These are phyloP conservation scores for Polylopha cassiicola DNA, from an alignment of 2,888 invertebrate genomes.

Conservation along the genomic window DNA sequence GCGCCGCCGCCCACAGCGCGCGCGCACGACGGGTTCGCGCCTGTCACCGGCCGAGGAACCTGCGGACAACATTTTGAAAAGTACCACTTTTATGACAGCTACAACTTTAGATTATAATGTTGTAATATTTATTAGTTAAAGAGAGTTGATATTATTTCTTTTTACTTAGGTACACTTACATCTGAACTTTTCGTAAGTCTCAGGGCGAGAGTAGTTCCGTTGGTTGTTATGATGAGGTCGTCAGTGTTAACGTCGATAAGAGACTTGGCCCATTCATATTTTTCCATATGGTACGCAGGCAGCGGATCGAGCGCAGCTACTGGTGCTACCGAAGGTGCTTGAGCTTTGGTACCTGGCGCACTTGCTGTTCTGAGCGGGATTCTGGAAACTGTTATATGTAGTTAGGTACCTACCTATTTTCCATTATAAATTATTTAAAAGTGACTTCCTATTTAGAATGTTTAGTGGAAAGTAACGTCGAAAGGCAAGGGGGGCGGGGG, in stretches of 20 bases:
- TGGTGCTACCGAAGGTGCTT: too few relatives aligned
- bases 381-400: too few relatives aligned
- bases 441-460: too few relatives aligned
- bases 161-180: constrained; percentile 34
- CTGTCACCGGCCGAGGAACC: constrained; percentile 36
- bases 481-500: too few relatives aligned
- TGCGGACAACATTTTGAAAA: constrained; percentile 22
- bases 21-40: constrained; percentile 36
- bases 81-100: too few relatives aligned
- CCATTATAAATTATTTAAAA: too few relatives aligned
- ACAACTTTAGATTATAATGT: too few relatives aligned
- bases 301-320: constrained; percentile 22
- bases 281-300: constrained; percentile 38
- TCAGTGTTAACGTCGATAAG: constrained; percentile 39
- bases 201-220: constrained; percentile 41
- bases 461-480: too few relatives aligned
- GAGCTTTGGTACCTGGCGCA: too few relatives aligned
- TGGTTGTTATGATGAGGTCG: constrained; percentile 36
- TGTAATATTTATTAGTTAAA: too few relatives aligned
- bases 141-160: background rate
- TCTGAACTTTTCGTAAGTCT: constrained; percentile 39
- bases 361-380: too few relatives aligned
- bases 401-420: too few relatives aligned
- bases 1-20: constrained; percentile 34
- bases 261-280: constrained; percentile 44